A percentile compares a stretch with the other conserved stretches of the same genome.
Conservation (phyloP, 1,140 invertebrate species). For the Heliconius himera region DNA sequence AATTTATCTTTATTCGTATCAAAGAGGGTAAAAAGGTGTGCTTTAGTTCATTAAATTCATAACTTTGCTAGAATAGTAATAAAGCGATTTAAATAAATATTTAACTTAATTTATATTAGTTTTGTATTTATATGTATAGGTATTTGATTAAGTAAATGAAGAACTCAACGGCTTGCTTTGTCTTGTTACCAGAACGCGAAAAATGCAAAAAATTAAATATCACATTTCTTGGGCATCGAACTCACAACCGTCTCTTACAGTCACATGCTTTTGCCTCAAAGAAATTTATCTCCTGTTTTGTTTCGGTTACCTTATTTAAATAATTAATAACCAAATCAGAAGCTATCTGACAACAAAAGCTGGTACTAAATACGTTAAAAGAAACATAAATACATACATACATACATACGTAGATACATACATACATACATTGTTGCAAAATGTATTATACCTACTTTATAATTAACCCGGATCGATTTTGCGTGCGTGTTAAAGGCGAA, state of each 20-base stretch:
- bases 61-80: background rate
- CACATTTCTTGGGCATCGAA: too few species aligned
- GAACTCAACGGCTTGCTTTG: too few species aligned
- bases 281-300: background rate
- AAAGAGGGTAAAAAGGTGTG: background rate
- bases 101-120: too few species aligned
- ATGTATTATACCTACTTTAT: background rate
- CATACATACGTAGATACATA: too few species aligned
- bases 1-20: background rate
- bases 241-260: too few species aligned
- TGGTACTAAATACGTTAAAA: background rate
- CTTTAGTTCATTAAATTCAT: background rate
- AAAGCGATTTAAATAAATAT: background rate
- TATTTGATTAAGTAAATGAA: too few species aligned
- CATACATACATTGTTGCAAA: background rate
- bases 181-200: too few species aligned
- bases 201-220: too few species aligned
- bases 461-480: slow-evolving; percentile 33
- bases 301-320: background rate
- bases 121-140: too few species aligned
- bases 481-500: slow-evolving; percentile 38
- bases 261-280: too few species aligned
- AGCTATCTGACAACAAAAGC: too few species aligned
- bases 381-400: background rate
- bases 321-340: background rate